A percentile compares a stretch with the other conserved stretches of the same genome.
phyloP scores from a whole-genome alignment of 2,113 vertebrate genomes.

The Dasyurus viverrinus region DNA sequence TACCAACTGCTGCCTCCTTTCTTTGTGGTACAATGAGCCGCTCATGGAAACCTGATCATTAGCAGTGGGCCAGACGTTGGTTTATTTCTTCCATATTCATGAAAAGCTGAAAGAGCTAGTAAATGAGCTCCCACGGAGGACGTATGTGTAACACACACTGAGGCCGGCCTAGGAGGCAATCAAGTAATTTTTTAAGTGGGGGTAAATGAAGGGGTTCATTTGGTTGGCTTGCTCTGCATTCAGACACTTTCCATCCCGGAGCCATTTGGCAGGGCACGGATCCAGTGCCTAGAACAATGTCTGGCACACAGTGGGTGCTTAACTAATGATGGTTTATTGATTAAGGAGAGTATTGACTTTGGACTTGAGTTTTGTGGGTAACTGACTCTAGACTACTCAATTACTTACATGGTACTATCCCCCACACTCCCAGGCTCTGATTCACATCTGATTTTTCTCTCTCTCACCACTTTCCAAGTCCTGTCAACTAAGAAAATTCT shows the following conservation, averaged over 20 bases:
- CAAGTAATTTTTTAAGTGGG: conserved; percentile 73
- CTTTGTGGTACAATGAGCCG: conserved; percentile 69
- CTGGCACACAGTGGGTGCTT: neutral
- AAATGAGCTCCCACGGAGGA: neutral
- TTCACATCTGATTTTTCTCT: neutral
- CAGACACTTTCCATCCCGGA: conserved; percentile 28
- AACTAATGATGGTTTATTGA: neutral
- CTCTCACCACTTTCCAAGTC: neutral
- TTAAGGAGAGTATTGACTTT: neutral
- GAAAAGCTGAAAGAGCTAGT: conserved; percentile 4
- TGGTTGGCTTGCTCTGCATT: conserved; percentile 21
- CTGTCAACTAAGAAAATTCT: neutral
- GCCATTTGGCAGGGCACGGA: neutral
- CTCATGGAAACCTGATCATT: conserved; percentile 72
- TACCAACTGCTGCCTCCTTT: conserved; percentile 68
- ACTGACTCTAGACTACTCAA: neutral
- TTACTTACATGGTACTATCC: neutral
- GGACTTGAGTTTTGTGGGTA: neutral
- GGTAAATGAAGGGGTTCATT: conserved; percentile 71
- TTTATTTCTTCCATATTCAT: conserved; percentile 57
- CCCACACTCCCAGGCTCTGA: neutral
- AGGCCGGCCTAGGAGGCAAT: conserved; percentile 1
- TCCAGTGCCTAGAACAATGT: neutral
- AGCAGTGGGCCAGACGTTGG: conserved; percentile 54
- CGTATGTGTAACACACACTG: accelerated